These are phyloP conservation scores for Pandemis heparana DNA, from an alignment of 2,888 invertebrate genomes.

Conservation along the genomic window DNA sequence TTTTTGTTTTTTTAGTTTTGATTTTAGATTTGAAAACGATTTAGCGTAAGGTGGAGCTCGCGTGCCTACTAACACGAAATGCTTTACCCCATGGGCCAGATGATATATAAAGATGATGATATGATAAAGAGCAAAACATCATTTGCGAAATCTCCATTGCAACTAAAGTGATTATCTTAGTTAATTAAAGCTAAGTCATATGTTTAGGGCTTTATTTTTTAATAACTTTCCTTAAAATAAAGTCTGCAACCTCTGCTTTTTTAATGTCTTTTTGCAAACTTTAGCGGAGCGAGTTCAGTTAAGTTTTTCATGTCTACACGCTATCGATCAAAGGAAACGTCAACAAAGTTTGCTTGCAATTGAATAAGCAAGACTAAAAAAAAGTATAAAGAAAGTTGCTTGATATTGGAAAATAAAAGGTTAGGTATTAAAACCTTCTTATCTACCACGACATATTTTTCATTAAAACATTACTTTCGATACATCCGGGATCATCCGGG, in stretches of 20 bases:
- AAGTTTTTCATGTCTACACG: conserved; percentile 38
- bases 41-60: no score
- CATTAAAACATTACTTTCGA: no score
- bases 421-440: no score
- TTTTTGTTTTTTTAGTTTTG: no score
- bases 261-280: conserved; percentile 16
- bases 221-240: background rate
- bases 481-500: no score
- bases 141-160: no score
- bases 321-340: conserved; percentile 38
- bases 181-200: background rate
- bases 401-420: background rate
- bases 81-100: no score
- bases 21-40: no score
- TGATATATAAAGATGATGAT: no score
- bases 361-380: conserved; percentile 28
- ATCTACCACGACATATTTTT: no score
- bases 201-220: background rate
- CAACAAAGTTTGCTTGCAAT: conserved; percentile 34
- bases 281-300: conserved; percentile 18
- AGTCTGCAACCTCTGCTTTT: conserved; percentile 3
- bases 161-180: background rate
- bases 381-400: background rate
- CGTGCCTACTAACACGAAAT: no score
- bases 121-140: no score